Evolutionary conservation across 2,888 invertebrate genomes (phyloP).

Genomic region (Lepidocyrtoides sp.): DNA sequence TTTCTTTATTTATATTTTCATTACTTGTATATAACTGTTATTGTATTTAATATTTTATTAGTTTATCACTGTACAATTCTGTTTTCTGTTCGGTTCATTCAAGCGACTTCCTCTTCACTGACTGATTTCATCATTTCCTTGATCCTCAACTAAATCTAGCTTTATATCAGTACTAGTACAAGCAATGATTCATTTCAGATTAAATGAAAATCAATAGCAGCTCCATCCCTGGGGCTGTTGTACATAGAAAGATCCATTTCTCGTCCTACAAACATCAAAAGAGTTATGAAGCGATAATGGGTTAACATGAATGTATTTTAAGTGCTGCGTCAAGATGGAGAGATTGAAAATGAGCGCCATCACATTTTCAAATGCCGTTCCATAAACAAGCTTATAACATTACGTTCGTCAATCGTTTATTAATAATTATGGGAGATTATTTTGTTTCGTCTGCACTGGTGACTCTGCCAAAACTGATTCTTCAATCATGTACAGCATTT

Average conservation of each 20-base stretch:
- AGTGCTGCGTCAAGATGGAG: not conserved
- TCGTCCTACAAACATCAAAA: not conserved
- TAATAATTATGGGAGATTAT: not conserved
- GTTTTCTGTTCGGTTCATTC: not conserved
- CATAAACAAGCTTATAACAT: not conserved
- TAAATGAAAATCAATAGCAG: not conserved
- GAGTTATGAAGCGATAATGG: not conserved
- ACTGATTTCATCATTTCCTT: not conserved
- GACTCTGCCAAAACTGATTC: constrained; percentile 87
- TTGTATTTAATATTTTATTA: not conserved
- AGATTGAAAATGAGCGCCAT: not conserved
- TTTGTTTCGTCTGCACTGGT: constrained; percentile 76
- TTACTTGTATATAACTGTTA: not conserved
- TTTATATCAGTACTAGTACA: not conserved
- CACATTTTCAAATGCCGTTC: not conserved
- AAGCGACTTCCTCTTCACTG: not conserved
- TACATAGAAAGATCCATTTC: not conserved
- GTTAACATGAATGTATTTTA: not conserved
- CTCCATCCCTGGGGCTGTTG: not conserved
- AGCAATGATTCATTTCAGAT: not conserved
- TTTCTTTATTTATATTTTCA: not conserved
- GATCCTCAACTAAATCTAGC: not conserved
- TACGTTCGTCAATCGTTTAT: not conserved
- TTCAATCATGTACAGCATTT: constrained; percentile 89
- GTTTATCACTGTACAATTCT: not conserved